phyloP scores from a whole-genome alignment of 2,797 vertebrate genomes.

The Periparus ater region DNA sequence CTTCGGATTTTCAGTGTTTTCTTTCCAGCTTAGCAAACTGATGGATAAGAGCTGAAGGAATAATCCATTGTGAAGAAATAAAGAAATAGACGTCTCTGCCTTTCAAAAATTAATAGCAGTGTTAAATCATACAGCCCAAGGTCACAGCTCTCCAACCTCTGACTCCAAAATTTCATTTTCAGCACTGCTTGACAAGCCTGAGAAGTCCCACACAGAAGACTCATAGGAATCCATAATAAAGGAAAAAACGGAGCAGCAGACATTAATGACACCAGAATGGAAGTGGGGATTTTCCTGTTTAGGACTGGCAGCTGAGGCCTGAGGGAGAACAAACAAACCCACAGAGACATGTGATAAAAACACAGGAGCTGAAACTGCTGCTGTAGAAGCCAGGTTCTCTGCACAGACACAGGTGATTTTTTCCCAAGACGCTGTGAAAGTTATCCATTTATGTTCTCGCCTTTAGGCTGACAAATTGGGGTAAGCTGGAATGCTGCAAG shows the following conservation, averaged over 20 bases:
- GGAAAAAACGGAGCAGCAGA: background rate
- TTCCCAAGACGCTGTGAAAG: background rate
- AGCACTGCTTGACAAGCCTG: background rate
- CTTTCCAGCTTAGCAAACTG: background rate
- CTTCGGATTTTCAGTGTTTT: background rate
- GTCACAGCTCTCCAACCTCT: background rate
- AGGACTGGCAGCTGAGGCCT: background rate
- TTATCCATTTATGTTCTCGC: background rate
- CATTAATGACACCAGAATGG: fast-evolving
- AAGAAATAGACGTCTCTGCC: background rate
- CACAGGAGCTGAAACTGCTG: background rate
- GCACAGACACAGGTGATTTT: background rate
- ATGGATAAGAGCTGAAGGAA: background rate
- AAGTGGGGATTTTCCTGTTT: background rate
- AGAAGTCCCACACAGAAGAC: background rate
- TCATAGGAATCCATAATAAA: background rate
- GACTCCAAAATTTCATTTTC: background rate
- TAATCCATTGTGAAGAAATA: background rate
- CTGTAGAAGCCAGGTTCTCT: background rate
- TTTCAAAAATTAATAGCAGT: background rate
- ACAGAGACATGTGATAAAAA: background rate
- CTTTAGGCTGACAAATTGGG: background rate
- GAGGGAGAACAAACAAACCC: background rate
- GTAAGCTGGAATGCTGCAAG: background rate
- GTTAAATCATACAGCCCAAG: background rate